phyloP scores from a whole-genome alignment of 2,113 vertebrate genomes.

The Ochotona princeps region DNA sequence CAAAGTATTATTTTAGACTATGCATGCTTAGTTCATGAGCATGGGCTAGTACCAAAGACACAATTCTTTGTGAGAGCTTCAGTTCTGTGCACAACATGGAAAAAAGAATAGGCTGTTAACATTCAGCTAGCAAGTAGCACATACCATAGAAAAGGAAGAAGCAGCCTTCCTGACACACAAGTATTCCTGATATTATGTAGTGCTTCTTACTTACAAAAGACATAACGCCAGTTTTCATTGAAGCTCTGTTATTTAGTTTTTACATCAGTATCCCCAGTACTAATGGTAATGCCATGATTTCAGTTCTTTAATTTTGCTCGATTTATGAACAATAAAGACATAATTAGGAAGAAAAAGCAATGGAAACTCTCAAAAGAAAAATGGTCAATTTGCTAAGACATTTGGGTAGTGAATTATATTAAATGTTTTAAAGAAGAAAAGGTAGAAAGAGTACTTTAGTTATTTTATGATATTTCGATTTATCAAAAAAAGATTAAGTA shows the following conservation, averaged over 20 bases:
- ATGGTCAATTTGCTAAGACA: neutral
- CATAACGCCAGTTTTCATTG: neutral
- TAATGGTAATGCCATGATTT: neutral
- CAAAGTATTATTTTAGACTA: conserved; percentile 28
- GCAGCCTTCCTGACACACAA: neutral
- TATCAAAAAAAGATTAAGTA: conserved; percentile 22
- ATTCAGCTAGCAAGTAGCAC: neutral
- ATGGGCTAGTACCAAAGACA: neutral
- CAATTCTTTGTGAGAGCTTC: neutral
- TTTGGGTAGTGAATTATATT: neutral
- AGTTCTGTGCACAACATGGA: neutral
- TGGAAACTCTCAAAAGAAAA: conserved; percentile 30
- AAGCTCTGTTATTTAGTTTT: conserved; percentile 32
- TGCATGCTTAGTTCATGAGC: conserved; percentile 33
- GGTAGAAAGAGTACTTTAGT: neutral
- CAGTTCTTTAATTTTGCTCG: conserved; percentile 8
- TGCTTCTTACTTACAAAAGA: conserved; percentile 44
- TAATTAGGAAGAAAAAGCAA: neutral
- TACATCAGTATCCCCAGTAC: conserved; percentile 4
- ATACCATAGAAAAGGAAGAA: conserved; percentile 28
- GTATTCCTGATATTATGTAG: neutral
- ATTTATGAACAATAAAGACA: conserved; percentile 1
- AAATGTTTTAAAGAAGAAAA: neutral
- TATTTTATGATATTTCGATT: neutral
- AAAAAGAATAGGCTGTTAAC: conserved; percentile 31